A percentile compares a stretch with the other conserved stretches of the same genome.
Conservation (phyloP, 35 echinoderm and acorn worm species). For the Antedon bifida region DNA sequence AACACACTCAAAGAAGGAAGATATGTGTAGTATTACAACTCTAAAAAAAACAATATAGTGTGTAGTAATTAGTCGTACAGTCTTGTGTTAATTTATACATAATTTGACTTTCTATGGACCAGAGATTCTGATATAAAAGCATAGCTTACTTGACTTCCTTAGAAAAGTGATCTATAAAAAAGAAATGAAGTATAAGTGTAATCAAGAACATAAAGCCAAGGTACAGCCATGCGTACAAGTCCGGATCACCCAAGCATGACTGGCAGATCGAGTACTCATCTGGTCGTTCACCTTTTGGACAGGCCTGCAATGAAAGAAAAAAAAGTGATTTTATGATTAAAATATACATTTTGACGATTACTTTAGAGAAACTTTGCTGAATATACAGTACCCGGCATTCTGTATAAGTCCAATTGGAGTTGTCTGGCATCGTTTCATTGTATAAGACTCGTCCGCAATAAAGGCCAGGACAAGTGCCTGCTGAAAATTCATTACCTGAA, state of each 20-base stretch:
- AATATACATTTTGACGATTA: too few relatives aligned
- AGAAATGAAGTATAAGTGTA: constrained; percentile 63
- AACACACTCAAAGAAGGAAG: constrained; percentile 41
- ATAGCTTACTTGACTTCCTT: constrained; percentile 51
- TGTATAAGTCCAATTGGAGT: constrained; percentile 32
- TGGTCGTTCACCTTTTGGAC: constrained; percentile 41
- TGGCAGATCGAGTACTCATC: constrained; percentile 62
- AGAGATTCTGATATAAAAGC: too few relatives aligned
- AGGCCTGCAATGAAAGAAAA: constrained; percentile 44
- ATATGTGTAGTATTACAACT: constrained; percentile 47
- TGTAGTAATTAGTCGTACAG: too few relatives aligned
- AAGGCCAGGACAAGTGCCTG: constrained; percentile 59
- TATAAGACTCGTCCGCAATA: constrained; percentile 62
- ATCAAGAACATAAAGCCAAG: constrained; percentile 76
- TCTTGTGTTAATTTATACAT: too few relatives aligned
- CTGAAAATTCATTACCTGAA: not conserved
- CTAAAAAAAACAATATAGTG: constrained; percentile 22
- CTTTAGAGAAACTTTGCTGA: too few relatives aligned
- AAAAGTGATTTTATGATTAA: too few relatives aligned
- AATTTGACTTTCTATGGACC: too few relatives aligned
- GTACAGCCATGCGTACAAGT: constrained; percentile 86
- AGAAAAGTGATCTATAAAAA: constrained; percentile 94
- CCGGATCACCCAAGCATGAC: constrained; percentile 29
- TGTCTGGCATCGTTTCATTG: not conserved
- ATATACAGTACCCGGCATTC: constrained; percentile 73